Base-by-base conservation (phyloP, 2,888 invertebrate genomes). In the Ferrisia virgata region DNA sequence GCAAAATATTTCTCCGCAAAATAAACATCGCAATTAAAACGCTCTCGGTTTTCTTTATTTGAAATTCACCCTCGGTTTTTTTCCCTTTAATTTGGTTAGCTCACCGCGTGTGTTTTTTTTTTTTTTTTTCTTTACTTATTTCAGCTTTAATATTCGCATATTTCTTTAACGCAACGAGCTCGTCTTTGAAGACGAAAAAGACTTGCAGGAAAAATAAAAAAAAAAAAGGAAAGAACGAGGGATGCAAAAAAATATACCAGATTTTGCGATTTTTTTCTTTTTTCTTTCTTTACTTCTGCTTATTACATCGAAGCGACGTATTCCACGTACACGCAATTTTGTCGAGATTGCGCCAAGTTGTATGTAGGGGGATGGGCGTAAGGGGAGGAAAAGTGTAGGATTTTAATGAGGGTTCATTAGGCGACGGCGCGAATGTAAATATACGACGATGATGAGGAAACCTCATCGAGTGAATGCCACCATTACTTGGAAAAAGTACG, bases 1-100 rank as follows among this genome's bases (percentile, higher is more conserved):
- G 36, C 6, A 64, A 64, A 64, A 64, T 64, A 64, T 76, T 76
- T 18, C 72, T 76, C 36, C 72, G 64, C 72, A 76, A 76, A 76
- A 76, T 76, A 76, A 76, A 76, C 36, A 76, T 76, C 72, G 72
- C 72, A 76, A 76, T 76, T 76, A 76, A 76, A 76, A 76, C 72
- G 18, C 33, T 36, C 33, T 36, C 33, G 33, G 72, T 33, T 36
- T 33, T 33, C 36, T 33, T 36, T 36, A 76, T 36, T 33, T 76
- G 33, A 76, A 33, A 76, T 76, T 36, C 33, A 76, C 33, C 72
- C 36, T 76, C 53, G 36, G 53, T 53, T 53, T 53, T 53, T 11
- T 33, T 36, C 36, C 36, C 28, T 76, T 76, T 36, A 76, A 33
- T 76, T 76, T 76, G 33, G 33, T 76, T 76, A 36, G 8, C 18